phyloP scores from a whole-genome alignment of 2,888 invertebrate species.

The Nomada hirtipes region DNA sequence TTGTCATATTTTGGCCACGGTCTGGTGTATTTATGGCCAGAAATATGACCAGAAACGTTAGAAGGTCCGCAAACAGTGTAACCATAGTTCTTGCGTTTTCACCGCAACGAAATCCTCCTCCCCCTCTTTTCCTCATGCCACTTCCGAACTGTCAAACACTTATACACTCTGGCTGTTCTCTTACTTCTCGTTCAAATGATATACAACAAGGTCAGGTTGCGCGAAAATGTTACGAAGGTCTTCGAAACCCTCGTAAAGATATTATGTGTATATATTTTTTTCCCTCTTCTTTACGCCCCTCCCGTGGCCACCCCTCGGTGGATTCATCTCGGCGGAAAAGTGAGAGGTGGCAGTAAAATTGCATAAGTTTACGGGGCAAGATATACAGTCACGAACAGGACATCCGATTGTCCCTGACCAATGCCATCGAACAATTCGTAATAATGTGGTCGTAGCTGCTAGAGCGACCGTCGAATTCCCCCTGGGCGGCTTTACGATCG shows the following conservation, averaged over 20 bases:
- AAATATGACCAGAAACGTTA: slow-evolving; percentile 82
- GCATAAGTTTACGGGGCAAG: slow-evolving; percentile 63
- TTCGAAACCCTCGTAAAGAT: slow-evolving; percentile 72
- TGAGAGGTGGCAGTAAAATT: slow-evolving; percentile 76
- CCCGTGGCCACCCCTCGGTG: not conserved
- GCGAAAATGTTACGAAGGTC: slow-evolving; percentile 65
- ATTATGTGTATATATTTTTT: slow-evolving; percentile 68
- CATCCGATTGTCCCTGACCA: slow-evolving; percentile 66
- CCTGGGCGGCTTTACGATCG: slow-evolving; percentile 65
- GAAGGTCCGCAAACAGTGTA: slow-evolving; percentile 78
- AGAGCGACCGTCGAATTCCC: slow-evolving; percentile 27
- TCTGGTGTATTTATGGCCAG: slow-evolving; percentile 81
- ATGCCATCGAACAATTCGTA: slow-evolving; percentile 72
- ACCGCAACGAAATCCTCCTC: slow-evolving; percentile 30
- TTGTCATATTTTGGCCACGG: slow-evolving; percentile 82
- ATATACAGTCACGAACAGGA: slow-evolving; percentile 66
- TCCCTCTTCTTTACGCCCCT: not conserved
- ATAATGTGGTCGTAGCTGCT: slow-evolving; percentile 67
- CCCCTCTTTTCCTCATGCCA: not conserved
- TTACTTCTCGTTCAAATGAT: slow-evolving; percentile 50
- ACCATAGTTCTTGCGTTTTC: slow-evolving; percentile 65
- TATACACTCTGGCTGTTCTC: slow-evolving; percentile 1
- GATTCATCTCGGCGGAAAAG: slow-evolving; percentile 61
- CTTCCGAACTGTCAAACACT: not conserved
- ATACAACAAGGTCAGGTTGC: slow-evolving; percentile 64